Evolutionary conservation across 2,888 invertebrate genomes (phyloP).

Genomic region (Pteria penguin): DNA sequence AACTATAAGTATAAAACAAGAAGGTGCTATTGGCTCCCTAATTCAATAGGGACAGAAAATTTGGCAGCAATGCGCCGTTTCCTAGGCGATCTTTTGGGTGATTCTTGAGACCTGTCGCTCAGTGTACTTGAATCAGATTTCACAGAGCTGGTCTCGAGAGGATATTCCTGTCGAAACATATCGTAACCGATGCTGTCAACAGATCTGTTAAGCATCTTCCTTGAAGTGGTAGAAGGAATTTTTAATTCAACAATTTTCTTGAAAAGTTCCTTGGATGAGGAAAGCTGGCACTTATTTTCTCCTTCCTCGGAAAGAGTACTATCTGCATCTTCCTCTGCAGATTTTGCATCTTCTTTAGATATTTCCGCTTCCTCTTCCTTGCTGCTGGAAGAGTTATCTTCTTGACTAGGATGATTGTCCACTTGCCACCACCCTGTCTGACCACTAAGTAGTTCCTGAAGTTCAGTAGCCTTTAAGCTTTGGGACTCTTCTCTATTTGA

Average conservation of each 20-base stretch:
- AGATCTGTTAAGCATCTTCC: neutral
- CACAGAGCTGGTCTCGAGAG: constrained; percentile 69
- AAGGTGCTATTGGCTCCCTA: constrained; percentile 9
- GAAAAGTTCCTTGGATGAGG: neutral
- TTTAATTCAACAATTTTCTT: neutral
- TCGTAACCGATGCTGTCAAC: constrained; percentile 46
- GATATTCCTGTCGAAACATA: constrained; percentile 61
- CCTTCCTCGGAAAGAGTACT: constrained; percentile 7
- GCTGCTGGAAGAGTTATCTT: neutral
- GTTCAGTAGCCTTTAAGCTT: neutral
- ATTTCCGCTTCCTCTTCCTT: neutral
- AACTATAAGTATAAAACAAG: too few relatives aligned
- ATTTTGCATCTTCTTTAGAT: neutral
- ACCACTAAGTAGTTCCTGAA: constrained; percentile 20
- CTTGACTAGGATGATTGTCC: neutral
- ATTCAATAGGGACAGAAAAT: constrained; percentile 61
- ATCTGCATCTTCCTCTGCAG: neutral
- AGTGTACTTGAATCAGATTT: constrained; percentile 62
- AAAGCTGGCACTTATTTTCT: neutral
- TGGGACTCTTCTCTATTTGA: constrained; percentile 13
- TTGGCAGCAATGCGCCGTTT: constrained; percentile 70
- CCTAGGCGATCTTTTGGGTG: constrained; percentile 61
- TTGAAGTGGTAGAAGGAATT: neutral
- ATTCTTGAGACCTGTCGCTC: constrained; percentile 48
- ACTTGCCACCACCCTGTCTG: constrained; percentile 64